A percentile compares a stretch with the other conserved stretches of the same genome.
Evolutionary conservation across 2,888 invertebrate species (phyloP).

Genomic region (Parnassius mnemosyne): DNA sequence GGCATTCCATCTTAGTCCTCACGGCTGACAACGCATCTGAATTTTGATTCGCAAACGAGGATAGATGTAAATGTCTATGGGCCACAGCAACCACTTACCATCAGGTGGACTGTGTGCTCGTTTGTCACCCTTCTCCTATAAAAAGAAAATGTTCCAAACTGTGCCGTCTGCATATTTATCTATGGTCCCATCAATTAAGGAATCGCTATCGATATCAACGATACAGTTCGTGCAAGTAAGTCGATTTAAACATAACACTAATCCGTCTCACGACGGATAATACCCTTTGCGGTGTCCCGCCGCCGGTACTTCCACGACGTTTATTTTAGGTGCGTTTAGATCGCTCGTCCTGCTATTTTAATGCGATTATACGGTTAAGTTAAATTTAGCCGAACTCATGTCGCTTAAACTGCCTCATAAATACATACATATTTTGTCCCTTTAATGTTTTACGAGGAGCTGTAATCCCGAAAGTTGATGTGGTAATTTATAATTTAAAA

Average conservation of each 20-base stretch:
- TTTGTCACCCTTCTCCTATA: no score
- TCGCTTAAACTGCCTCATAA: background rate
- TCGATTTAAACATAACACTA: conserved; percentile 37
- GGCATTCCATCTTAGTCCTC: no score
- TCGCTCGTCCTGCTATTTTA: conserved; percentile 3
- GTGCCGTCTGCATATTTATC: background rate
- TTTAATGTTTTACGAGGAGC: no score
- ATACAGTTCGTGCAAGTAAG: conserved; percentile 17
- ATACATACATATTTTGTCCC: no score
- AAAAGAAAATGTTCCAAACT: no score
- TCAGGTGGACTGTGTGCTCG: no score
- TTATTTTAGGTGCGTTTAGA: conserved; percentile 9
- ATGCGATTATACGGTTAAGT: conserved; percentile 8
- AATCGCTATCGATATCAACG: conserved; percentile 25
- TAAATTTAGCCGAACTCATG: conserved; percentile 2
- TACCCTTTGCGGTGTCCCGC: conserved; percentile 18
- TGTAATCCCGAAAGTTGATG: no score
- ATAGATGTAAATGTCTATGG: no score
- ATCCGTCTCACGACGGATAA: conserved; percentile 35
- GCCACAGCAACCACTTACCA: no score
- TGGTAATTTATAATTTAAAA: no score
- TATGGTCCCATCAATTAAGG: background rate
- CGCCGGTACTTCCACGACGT: background rate
- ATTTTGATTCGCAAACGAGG: no score
- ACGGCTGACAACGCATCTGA: no score